Conservation (phyloP, 2,113 vertebrate species). For the Aldabrachelys gigantea region DNA sequence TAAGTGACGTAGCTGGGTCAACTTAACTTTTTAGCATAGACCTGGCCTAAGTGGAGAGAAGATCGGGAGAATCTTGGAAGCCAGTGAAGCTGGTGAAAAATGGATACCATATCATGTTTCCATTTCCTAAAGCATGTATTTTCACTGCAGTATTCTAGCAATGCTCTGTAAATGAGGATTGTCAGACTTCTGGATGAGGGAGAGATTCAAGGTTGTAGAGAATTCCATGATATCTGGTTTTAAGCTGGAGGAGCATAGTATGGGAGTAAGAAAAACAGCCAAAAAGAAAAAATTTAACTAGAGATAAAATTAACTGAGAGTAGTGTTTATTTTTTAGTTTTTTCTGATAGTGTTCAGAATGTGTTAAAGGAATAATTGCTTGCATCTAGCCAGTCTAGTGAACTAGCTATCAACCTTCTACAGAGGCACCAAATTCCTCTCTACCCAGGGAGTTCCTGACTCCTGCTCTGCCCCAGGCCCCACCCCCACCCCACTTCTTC, state of each 20-base stretch:
- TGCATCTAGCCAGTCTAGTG: neutral
- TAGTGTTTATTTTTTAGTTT: neutral
- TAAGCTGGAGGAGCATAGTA: neutral
- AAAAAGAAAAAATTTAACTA: neutral
- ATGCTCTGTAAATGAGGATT: neutral
- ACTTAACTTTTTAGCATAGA: too few relatives aligned
- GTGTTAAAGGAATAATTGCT: neutral
- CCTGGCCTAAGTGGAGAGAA: neutral
- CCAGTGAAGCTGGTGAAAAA: neutral
- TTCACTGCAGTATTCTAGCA: neutral
- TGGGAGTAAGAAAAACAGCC: neutral
- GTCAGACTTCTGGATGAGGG: neutral
- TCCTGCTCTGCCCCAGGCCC: too few relatives aligned
- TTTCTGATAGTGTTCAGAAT: neutral
- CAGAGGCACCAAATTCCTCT: too few relatives aligned
- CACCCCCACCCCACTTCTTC: too few relatives aligned
- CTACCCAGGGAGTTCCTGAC: too few relatives aligned
- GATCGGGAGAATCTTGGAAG: neutral
- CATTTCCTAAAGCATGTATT: neutral
- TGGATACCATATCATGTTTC: neutral
- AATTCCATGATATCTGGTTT: neutral
- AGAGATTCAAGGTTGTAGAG: neutral
- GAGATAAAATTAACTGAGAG: rapidly evolving
- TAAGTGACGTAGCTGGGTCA: too few relatives aligned
- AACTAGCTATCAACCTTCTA: neutral